phyloP scores from a whole-genome alignment of 2,113 vertebrate species.

The Hippocampus guttulatus region DNA sequence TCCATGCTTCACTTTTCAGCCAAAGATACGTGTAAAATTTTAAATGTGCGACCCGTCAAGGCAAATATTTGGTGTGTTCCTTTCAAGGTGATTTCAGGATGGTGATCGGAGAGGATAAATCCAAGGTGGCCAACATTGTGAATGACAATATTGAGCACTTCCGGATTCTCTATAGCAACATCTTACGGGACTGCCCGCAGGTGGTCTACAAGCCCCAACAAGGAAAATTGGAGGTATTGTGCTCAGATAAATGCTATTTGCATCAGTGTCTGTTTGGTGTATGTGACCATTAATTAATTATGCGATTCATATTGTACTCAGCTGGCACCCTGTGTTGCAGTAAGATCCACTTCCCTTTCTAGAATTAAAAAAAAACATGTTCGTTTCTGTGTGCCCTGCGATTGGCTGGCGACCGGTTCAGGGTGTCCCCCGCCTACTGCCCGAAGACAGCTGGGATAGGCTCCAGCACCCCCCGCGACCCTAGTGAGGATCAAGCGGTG shows the following conservation, averaged over 20 bases:
- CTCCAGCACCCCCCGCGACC: no score
- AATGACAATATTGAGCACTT: constrained; percentile 85
- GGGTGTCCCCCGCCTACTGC: no score
- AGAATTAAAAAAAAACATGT: no score
- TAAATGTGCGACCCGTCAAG: not conserved
- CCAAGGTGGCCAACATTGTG: constrained; percentile 89
- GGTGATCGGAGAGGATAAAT: constrained; percentile 90
- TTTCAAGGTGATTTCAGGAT: constrained; percentile 89
- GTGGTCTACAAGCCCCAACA: constrained; percentile 88
- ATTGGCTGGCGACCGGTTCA: no score
- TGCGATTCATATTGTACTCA: not conserved
- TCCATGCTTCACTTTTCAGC: no score
- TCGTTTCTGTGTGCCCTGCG: no score
- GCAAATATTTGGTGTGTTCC: constrained; percentile 20
- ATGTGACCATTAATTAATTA: not conserved
- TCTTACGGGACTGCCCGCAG: constrained; percentile 86
- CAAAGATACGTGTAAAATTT: no score
- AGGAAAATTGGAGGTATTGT: constrained; percentile 84
- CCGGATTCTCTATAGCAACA: constrained; percentile 81
- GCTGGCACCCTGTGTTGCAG: no score
- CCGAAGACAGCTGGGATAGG: no score
- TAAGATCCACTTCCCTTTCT: no score
- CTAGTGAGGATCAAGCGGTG: no score
- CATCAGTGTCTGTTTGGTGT: not conserved
- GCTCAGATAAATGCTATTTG: not conserved